Conservation (phyloP, 2,113 vertebrate genomes). For the human (Homo sapiens) region DNA sequence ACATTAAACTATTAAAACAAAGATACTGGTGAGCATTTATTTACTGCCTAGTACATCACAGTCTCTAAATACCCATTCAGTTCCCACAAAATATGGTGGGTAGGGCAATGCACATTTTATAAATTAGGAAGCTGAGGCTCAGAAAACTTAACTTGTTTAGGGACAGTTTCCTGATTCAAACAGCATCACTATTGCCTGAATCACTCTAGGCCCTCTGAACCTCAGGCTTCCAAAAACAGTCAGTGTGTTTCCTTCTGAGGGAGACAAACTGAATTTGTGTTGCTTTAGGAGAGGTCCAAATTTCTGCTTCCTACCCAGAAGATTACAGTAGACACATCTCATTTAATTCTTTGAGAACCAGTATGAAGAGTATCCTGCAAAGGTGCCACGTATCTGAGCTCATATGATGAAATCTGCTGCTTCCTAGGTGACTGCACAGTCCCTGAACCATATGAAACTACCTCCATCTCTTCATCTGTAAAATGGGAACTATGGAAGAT, state of each 20-base stretch:
- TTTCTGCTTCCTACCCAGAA: neutral
- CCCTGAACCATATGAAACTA: neutral
- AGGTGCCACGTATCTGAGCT: neutral
- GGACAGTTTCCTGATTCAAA: neutral
- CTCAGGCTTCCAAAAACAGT: neutral
- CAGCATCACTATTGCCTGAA: neutral
- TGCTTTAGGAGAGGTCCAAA: neutral
- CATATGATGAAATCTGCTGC: neutral
- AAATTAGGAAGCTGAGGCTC: neutral
- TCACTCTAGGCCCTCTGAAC: neutral
- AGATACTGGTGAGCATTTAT: neutral
- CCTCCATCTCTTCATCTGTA: neutral
- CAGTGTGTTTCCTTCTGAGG: neutral
- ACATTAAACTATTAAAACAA: neutral
- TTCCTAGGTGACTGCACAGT: neutral
- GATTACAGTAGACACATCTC: neutral
- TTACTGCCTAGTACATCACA: neutral
- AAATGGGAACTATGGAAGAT: neutral
- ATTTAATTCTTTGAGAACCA: neutral
- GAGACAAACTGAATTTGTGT: neutral
- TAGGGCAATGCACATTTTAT: neutral
- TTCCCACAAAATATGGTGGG: neutral
- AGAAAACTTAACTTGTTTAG: neutral
- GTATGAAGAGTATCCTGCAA: neutral
- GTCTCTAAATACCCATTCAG: neutral